Evolutionary conservation across 2,113 vertebrate species (phyloP), one percentile per base, ranked within the genome.

Genomic region (Indicator indicator): DNA sequence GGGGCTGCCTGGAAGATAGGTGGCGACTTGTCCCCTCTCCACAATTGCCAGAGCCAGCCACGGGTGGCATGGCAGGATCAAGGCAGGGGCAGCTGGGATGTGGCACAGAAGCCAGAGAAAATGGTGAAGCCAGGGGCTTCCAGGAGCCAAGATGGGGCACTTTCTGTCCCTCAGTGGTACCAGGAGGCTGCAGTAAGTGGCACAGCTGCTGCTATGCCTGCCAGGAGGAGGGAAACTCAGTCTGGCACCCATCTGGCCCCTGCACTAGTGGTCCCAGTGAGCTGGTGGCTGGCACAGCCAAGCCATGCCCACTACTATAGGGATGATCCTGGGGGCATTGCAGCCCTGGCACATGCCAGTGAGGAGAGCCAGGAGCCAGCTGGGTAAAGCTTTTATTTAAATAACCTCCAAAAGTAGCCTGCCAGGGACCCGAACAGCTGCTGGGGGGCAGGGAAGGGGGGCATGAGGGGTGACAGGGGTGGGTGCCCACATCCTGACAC

Each of bases 341-440:
- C 14, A 15, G n/a, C n/a, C n/a, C 8, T 15, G 21, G 33, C n/a
- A 23, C 36, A 17, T 26, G 18, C 28, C 7, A 16, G 14, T 8
- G 46, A 26, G 74, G 70, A 58, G 36, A 78, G 65, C 7, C 74
- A 32, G 27, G 48, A 55, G 32, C n/a, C 32, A 26, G 84, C 74
- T 70, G 58, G 46, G 65, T 56, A 87, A 77, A 95, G 87, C 94
- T 84, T 95, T 95, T 95, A 95, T 95, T 95, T 93, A 95, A 93
- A 93, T 95, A 91, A 95, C 88, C 55, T 95, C 94, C 72, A 95
- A 86, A 95, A 95, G 93, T 95, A 95, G 75, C 93, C 77, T 90
- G 90, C 88, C 91, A 33, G 44, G 83, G 73, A 77, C 83, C 73
- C 54, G 64, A 70, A 70, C 44, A 2, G 83, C 73, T 16, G 64